Evolutionary conservation across 2,113 vertebrate species (phyloP).

Genomic region (Datnioides undecimradiatus): DNA sequence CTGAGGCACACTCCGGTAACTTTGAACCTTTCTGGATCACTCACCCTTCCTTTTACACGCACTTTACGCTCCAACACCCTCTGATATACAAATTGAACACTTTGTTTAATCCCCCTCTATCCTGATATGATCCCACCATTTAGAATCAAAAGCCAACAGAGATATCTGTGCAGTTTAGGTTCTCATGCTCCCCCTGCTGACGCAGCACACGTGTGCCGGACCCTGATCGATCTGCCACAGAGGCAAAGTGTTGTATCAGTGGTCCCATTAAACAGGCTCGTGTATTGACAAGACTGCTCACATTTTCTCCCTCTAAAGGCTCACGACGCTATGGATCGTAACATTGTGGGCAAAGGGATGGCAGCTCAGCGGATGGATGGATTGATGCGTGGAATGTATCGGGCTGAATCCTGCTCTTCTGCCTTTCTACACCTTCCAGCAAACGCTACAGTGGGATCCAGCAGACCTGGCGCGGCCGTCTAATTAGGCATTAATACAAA

Average conservation of each 20-base stretch:
- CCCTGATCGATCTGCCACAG: slow-evolving; percentile 58
- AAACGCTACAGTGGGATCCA: not conserved
- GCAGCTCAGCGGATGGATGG: not conserved
- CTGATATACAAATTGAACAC: slow-evolving; percentile 65
- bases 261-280: slow-evolving; percentile 58
- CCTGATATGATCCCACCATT: slow-evolving; percentile 62
- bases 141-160: slow-evolving; percentile 52
- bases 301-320: slow-evolving; percentile 13
- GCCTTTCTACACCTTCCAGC: not conserved
- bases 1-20: slow-evolving; percentile 34
- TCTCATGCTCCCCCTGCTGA: slow-evolving; percentile 44
- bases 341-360: not conserved
- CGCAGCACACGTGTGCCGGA: slow-evolving; percentile 35
- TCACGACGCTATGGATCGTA: not conserved
- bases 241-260: slow-evolving; percentile 59
- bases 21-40: slow-evolving; percentile 41
- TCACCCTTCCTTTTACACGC: slow-evolving; percentile 6
- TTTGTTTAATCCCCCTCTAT: slow-evolving; percentile 68
- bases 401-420: not conserved
- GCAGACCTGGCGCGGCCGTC: not conserved
- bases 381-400: not conserved
- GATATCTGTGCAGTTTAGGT: slow-evolving; percentile 57
- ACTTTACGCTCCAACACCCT: slow-evolving; percentile 37
- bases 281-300: slow-evolving; percentile 53
- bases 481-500: not conserved